phyloP scores from a whole-genome alignment of 2,113 vertebrate species.

The Microtus pennsylvanicus region DNA sequence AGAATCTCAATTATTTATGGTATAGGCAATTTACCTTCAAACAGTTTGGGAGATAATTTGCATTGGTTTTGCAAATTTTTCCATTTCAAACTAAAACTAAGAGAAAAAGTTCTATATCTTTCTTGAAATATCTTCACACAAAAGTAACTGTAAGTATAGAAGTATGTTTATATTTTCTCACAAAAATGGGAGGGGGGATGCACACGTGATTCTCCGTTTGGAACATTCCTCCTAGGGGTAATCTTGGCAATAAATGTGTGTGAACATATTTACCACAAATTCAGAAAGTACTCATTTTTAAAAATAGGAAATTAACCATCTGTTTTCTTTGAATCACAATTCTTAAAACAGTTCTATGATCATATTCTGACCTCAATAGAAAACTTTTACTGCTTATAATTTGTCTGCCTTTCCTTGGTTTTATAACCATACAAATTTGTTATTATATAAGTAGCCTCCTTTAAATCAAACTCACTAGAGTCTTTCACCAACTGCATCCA shows the following conservation, averaged over 20 bases:
- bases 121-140: conserved; percentile 21
- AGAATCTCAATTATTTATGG: conserved; percentile 7
- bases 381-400: neutral
- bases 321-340: conserved; percentile 64
- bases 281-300: conserved; percentile 62
- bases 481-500: neutral
- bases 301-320: conserved; percentile 64
- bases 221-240: conserved; percentile 43
- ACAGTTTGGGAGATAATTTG: neutral
- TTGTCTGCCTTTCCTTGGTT: neutral
- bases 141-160: neutral
- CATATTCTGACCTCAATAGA: conserved; percentile 58
- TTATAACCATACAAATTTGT: neutral
- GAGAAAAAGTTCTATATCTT: neutral
- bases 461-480: neutral
- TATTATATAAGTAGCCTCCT: neutral
- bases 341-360: conserved; percentile 46
- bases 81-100: conserved; percentile 45
- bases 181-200: neutral
- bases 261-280: conserved; percentile 64
- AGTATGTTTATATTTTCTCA: conserved; percentile 44
- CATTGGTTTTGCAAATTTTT: neutral
- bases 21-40: neutral
- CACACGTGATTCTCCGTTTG: neutral
- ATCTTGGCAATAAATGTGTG: conserved; percentile 63